Base-by-base conservation (phyloP, 2,113 vertebrate genomes). In the Pipa parva region DNA sequence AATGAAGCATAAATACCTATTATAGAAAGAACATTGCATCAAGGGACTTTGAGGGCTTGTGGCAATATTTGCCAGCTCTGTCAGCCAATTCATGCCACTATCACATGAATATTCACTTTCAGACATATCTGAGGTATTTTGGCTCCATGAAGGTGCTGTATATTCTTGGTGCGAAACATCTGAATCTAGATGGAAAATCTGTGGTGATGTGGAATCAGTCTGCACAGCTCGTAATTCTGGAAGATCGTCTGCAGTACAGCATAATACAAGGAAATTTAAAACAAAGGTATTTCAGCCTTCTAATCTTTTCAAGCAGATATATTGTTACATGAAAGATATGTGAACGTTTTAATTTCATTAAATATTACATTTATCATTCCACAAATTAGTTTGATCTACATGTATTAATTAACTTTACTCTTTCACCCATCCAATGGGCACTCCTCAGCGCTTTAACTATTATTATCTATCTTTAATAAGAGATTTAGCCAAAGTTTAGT, bases 1-100 rank as follows among this genome's bases (percentile, higher is more conserved):
- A n/a, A n/a, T n/a, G n/a, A n/a, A n/a, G n/a, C n/a, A 73, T 46
- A 0, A 78, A 24, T 78, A 97, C 97, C 94, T 94, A 81, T 90
- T 93, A 73, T 94, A 90, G 72, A 92, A 93, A 57, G 87, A 85
- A 1, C 92, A 94, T 79, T 97, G 96, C 83, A 98, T 89, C 59
- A 98, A 84, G 56, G 97, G 96, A 73, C 95, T 99, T 72, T 99
- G 92, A 70, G 93, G 95, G 81, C 96, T 96, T 33, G 96, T 99
- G 72, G 97, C 97, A 21, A 99, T 99, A 76, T 97, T 95, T 75
- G 97, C 97, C 73, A 99, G 80, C 75, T 99, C 95, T 18, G 97
- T 88, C 28, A 99, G 83, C 96, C 97, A 99, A 81, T 95, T 96
- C 78, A 92, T 92, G 71, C 87, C 88, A 57, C 85, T 87, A 78